A percentile compares a stretch with the other conserved stretches of the same genome.
Conservation (phyloP, 2,113 vertebrate genomes). For the Sphaerodactylus townsendi region DNA sequence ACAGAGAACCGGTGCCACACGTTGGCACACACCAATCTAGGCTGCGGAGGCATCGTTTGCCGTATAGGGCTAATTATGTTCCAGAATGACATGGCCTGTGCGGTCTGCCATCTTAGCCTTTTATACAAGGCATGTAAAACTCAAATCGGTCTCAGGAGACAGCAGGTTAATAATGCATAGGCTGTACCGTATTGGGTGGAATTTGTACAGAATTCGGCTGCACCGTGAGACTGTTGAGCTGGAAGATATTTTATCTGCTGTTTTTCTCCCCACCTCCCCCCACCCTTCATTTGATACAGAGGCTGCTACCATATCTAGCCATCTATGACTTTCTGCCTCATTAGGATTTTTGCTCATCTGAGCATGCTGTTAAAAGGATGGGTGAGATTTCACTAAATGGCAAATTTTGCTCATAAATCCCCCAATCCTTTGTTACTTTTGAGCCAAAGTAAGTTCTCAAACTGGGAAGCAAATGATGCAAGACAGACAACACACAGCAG, state of each 20-base stretch:
- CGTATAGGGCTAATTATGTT: slow-evolving; percentile 40
- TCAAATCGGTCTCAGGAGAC: slow-evolving; percentile 29
- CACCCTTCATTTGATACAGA: slow-evolving; percentile 46
- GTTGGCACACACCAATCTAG: slow-evolving; percentile 47
- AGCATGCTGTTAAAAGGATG: slow-evolving; percentile 36
- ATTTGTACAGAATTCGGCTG: slow-evolving; percentile 23
- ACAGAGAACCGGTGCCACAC: slow-evolving; percentile 37
- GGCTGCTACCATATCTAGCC: slow-evolving; percentile 8
- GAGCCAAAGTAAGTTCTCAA: background rate
- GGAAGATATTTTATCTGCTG: slow-evolving; percentile 41
- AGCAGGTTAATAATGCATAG: slow-evolving; percentile 41
- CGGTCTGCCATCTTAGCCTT: slow-evolving; percentile 18
- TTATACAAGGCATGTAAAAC: background rate
- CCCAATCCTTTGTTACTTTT: slow-evolving; percentile 23
- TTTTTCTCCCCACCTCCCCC: slow-evolving; percentile 10
- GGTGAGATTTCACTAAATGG: slow-evolving; percentile 21
- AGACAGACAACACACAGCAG: background rate
- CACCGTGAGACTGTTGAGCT: slow-evolving; percentile 9
- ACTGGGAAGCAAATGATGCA: slow-evolving; percentile 21
- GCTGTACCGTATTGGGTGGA: slow-evolving; percentile 39
- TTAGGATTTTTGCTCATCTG: slow-evolving; percentile 47
- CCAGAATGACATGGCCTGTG: slow-evolving; percentile 38
- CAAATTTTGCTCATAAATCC: slow-evolving; percentile 20
- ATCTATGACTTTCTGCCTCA: slow-evolving; percentile 45
- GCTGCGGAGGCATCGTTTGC: slow-evolving; percentile 52